These are phyloP conservation scores for Drosophila sp. DNA, from an alignment of 1,140 invertebrate species.

Conservation along the genomic window DNA sequence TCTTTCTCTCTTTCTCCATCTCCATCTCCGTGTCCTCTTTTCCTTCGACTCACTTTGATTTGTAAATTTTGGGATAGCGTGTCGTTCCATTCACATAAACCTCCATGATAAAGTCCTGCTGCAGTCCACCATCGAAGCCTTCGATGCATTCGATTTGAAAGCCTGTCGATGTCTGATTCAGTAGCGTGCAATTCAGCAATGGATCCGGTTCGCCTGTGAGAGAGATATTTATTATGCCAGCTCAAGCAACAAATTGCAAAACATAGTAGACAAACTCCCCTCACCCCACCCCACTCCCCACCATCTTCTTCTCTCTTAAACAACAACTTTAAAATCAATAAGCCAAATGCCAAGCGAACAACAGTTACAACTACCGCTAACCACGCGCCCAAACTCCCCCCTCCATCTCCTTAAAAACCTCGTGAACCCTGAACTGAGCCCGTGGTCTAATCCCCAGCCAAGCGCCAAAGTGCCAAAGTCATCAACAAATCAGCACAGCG, in stretches of 20 bases:
- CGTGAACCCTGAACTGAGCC: neutral
- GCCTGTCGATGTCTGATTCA: constrained; percentile 90
- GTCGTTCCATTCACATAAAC: constrained; percentile 84
- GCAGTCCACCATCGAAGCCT: constrained; percentile 90
- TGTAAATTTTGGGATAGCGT: constrained; percentile 77
- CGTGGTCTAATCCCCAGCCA: constrained; percentile 35
- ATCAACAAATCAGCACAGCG: constrained; percentile 67
- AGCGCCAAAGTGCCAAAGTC: constrained; percentile 70
- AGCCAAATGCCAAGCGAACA: constrained; percentile 42
- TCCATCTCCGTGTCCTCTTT: neutral
- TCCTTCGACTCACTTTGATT: constrained; percentile 80
- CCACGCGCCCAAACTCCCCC: neutral
- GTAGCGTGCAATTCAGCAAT: constrained; percentile 90
- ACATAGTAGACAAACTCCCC: neutral
- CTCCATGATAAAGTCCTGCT: constrained; percentile 88
- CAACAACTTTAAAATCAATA: constrained; percentile 59
- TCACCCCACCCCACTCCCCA: neutral
- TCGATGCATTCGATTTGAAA: constrained; percentile 90
- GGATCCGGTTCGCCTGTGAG: constrained; percentile 89
- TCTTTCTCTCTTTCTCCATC: constrained; percentile 11
- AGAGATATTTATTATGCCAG: constrained; percentile 51
- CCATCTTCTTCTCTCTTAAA: neutral
- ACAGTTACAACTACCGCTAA: neutral
- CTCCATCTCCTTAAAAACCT: neutral
- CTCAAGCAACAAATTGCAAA: constrained; percentile 63